Base-by-base conservation (phyloP, 2,113 vertebrate species). In the Clarias gariepinus region DNA sequence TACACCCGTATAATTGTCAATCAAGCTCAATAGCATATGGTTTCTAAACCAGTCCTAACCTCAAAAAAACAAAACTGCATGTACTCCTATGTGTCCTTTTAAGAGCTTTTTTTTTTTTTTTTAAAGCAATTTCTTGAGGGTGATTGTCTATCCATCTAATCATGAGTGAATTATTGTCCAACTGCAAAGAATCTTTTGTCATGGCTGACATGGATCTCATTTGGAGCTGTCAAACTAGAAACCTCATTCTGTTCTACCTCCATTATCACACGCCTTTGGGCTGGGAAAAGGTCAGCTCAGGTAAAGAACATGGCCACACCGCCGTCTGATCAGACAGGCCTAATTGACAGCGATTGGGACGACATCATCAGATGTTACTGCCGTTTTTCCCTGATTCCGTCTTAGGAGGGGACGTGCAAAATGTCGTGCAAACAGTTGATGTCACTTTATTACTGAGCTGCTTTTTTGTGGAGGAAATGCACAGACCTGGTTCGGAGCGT, bases 141-240 rank as follows among this genome's bases (percentile, higher is more conserved):
- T 88, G 78, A 87, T 86, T 77, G 78, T 77, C 81, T 81, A 66
- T 85, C 76, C 88, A 76, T 80, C 81, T 86, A 83, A 64, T 89
- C 80, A 83, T 57, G 69, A 81, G 78, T 81, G 60, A 90, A 84
- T 86, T 86, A 87, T 90, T 87, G 80, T 87, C 53, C 3, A n/a
- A 66, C 79, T 77, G 74, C 58, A 41, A 81, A 81, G 77, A 76
- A 36, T 81, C 83, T 73, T 88, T 88, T 87, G 86, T 90, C 89
- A 90, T 77, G 84, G 71, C 68, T 87, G 90, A 87, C 86, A 87
- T 87, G 82, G 84, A 90, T 81, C 88, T 89, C 82, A 88, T 89
- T 90, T 88, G 71, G 84, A 71, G 64, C 82, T 74, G 81, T 87
- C 73, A 73, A 81, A 85, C 84, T 85, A 55, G 73, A 74, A 86